A percentile compares a stretch with the other conserved stretches of the same genome.
Evolutionary conservation across 2,797 vertebrate genomes (phyloP).

Genomic region (Xerus rutilus): DNA sequence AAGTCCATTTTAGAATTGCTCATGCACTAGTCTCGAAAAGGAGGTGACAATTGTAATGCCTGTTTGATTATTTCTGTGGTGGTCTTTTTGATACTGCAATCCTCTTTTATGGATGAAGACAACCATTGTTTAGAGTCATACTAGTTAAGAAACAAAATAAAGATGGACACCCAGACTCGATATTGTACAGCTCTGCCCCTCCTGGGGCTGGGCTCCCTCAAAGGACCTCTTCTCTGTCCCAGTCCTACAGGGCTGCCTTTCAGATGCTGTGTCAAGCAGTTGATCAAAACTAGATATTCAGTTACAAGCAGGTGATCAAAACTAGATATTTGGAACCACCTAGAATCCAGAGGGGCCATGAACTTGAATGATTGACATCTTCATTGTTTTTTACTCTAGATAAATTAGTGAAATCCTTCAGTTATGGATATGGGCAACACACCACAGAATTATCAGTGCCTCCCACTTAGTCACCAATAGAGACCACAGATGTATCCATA

Average conservation of each 20-base stretch:
- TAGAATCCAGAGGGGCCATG: not conserved
- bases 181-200: not conserved
- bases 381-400: not conserved
- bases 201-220: not conserved
- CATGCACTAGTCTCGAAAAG: not conserved
- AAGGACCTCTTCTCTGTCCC: too few species aligned
- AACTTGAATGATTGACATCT: not conserved
- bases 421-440: not conserved
- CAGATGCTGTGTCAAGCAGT: not conserved
- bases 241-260: not conserved
- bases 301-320: not conserved
- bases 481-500: not conserved
- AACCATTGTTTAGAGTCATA: not conserved
- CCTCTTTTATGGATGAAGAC: not conserved
- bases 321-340: not conserved
- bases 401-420: not conserved
- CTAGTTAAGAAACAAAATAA: conserved; percentile 6
- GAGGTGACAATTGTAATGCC: not conserved
- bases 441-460: not conserved
- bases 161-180: not conserved
- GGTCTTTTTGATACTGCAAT: not conserved
- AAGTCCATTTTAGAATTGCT: not conserved
- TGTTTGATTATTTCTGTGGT: not conserved
- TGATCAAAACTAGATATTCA: not conserved
- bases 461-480: not conserved